phyloP scores from a whole-genome alignment of 2,113 vertebrate species.

The Triplophysa tibetana region DNA sequence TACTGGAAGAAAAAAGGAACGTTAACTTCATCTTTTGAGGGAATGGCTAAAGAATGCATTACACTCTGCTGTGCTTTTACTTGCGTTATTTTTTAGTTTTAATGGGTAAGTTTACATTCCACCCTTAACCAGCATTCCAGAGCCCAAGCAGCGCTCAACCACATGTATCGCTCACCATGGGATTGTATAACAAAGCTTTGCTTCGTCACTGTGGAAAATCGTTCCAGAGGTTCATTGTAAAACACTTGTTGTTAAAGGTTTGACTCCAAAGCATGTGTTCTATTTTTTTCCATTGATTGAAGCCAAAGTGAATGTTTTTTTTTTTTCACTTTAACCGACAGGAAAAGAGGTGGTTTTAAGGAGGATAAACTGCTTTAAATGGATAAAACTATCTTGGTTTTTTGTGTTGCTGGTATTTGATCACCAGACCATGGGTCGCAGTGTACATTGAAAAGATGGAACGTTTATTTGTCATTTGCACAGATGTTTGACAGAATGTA shows the following conservation, averaged over 20 bases:
- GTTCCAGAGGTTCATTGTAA: constrained; percentile 47
- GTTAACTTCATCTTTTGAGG: background rate
- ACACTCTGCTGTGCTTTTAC: too few relatives aligned
- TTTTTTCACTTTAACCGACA: background rate
- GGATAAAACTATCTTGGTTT: constrained; percentile 9
- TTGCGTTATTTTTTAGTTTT: background rate
- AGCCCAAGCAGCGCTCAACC: too few relatives aligned
- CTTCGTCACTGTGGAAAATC: constrained; percentile 15
- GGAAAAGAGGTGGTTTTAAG: constrained; percentile 42
- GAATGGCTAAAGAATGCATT: background rate
- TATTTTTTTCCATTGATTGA: constrained; percentile 14
- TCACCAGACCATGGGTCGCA: background rate
- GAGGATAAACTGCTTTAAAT: background rate
- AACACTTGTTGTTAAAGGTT: constrained; percentile 18
- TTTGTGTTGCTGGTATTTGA: background rate
- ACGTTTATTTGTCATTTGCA: too few relatives aligned
- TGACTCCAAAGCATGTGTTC: constrained; percentile 23
- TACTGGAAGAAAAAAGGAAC: background rate
- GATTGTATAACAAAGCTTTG: constrained; percentile 4
- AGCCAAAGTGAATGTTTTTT: constrained; percentile 4
- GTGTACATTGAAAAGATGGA: background rate
- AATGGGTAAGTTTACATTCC: background rate
- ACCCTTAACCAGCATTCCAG: background rate
- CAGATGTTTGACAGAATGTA: too few relatives aligned
- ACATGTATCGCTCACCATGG: background rate